phyloP scores from a whole-genome alignment of 1,140 invertebrate genomes.

The Odontomachus brunneus region DNA sequence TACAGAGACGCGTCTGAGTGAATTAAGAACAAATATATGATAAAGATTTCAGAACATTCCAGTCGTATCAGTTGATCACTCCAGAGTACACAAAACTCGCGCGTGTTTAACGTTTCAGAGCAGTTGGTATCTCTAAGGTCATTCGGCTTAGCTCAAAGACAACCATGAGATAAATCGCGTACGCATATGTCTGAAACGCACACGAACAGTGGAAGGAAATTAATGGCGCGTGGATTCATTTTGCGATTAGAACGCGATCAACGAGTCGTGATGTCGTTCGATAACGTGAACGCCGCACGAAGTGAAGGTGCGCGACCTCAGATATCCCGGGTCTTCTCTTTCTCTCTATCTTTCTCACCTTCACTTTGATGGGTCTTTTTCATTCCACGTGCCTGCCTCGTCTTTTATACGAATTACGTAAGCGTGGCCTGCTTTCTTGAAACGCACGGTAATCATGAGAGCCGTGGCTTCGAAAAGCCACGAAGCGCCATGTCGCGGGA shows the following conservation, averaged over 20 bases:
- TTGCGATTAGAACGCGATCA: neutral
- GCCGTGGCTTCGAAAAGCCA: neutral
- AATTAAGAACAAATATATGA: neutral
- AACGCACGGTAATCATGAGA: neutral
- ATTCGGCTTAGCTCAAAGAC: neutral
- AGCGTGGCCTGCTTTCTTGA: neutral
- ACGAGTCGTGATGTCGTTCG: neutral
- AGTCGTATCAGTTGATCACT: no score
- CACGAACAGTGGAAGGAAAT: neutral
- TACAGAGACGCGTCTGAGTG: neutral
- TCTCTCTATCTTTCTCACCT: neutral
- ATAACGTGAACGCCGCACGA: neutral
- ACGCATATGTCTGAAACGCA: neutral
- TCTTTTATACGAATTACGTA: constrained; percentile 13
- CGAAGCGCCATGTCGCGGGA: neutral
- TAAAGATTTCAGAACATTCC: no score
- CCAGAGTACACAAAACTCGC: neutral
- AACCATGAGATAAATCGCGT: constrained; percentile 17
- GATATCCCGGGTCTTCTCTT: no score
- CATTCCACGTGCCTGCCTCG: neutral
- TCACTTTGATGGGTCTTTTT: neutral
- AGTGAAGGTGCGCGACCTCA: neutral
- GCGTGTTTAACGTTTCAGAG: neutral
- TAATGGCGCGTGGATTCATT: neutral
- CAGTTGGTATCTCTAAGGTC: constrained; percentile 6